Evolutionary conservation across 2,797 vertebrate species (phyloP).

Genomic region (Oreortyx pictus): DNA sequence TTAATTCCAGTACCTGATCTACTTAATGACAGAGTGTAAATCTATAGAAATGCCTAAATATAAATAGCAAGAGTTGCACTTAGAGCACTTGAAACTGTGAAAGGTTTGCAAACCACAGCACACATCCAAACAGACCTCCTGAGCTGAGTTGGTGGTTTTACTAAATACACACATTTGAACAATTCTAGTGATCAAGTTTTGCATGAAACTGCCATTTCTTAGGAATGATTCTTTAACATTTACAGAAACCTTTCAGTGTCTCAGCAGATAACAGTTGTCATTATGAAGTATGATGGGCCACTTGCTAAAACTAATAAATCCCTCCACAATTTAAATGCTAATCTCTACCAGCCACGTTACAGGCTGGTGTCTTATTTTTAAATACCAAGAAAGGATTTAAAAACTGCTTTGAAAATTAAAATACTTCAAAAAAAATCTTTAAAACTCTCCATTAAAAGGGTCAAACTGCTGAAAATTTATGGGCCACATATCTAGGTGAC

Average conservation of each 20-base stretch:
- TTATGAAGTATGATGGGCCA: background rate
- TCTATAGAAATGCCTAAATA: background rate
- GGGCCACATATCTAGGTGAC: background rate
- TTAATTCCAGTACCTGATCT: background rate
- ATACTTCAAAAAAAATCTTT: background rate
- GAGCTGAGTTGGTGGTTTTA: background rate
- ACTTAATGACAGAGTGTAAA: background rate
- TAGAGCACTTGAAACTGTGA: background rate
- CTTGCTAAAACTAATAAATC: background rate
- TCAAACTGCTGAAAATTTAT: background rate
- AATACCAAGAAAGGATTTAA: background rate
- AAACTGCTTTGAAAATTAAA: background rate
- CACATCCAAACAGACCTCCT: background rate
- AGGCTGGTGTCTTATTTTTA: background rate
- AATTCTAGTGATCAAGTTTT: background rate
- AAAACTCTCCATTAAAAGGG: background rate
- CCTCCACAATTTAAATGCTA: background rate
- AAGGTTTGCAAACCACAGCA: background rate
- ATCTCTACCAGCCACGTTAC: background rate
- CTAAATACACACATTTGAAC: background rate
- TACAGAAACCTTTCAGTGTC: background rate
- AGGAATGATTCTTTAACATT: background rate
- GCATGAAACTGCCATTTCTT: background rate
- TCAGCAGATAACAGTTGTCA: background rate
- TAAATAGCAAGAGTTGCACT: background rate